Base-by-base conservation (phyloP, 2,113 vertebrate species). In the Pica pica region DNA sequence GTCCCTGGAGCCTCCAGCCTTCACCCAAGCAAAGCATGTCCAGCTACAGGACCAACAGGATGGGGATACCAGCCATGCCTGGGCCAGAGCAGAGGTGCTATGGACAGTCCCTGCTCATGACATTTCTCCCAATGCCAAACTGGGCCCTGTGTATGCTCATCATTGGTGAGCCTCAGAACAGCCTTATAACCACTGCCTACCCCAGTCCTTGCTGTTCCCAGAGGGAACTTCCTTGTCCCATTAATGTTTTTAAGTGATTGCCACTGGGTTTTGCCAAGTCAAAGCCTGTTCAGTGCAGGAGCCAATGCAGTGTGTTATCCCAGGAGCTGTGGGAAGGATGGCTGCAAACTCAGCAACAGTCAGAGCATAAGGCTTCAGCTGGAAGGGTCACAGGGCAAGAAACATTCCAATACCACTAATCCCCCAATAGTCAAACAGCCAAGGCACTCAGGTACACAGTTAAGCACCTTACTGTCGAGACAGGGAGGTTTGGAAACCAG, bases 401-500 rank as follows among this genome's bases (percentile, higher is more conserved):
- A 52, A 60, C 26, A 37, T 21, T 17, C 41, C 18, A 14, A 4
- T 16, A 10, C 35, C 44, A 68, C 37, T 30, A 41, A 4, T 22
- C 16, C 28, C 10, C 15, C n/a, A 27, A 2, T 0, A 47, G 33
- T 16, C 42, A 22, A 63, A 47, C 0, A 0, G 37, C 49, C 42
- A 61, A 23, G 9, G 50, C 57, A 53, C 19, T n/a, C 33, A 46
- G 26, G 50, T 33, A 61, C 33, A 30, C 31, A 17, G 30, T n/a
- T 49, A 57, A 59, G 8, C 23, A 55, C 23, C 23, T 71, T 23
- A 16, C 1, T 42, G 3, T 65, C 16, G 13, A n/a, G 42, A 21
- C 30, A 74, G 21, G 50, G 26, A 73, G 10, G 26, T 57, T 28
- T 46, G 33, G 47, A 42, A 47, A 41, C 49, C 44, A 57, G 41